Base-by-base conservation (phyloP, 2,888 invertebrate species). In the Parnassius orleans region DNA sequence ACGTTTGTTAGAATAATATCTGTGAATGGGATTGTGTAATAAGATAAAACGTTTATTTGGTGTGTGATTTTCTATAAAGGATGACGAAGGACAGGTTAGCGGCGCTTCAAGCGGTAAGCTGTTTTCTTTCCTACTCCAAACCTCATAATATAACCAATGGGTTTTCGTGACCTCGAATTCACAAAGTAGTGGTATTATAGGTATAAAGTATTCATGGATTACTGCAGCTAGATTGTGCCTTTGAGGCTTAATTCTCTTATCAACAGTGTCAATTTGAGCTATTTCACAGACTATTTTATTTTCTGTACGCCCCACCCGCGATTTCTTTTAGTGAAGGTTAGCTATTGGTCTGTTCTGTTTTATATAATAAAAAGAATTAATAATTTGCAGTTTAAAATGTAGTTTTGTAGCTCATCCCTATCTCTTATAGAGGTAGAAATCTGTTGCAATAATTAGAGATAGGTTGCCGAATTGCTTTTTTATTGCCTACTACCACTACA, bases 21-120 rank as follows among this genome's bases (percentile, higher is more conserved):
- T 90, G 95, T 95, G 95, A 95, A 95, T 95, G 95, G 95, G 95
- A 95, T 93, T 94, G 93, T 93, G 93, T 93, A 93, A 93, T 93
- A 92, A 93, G 93, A 92, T 88, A 90, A 92, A 92, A 93, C 93
- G 92, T 93, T 92, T 92, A 90, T 86, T 92, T 93, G 93, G 93
- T 93, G 93, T 93, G 94, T 94, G 93, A 93, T 92, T 90, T 87
- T 90, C 89, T 86, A 81, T 90, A 88, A 90, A 94, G 89, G 91
- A 98, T 97, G 97, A 97, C 97, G 93, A 98, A 98, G 95, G 98
- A 98, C 94, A 97, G 97, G 95, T 95, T 98, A 94, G 97, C 97
- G 93, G 98, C 97, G 92, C 95, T 98, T 83, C 97, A 97, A 93
- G 97, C 97, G 95, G 97, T 96, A 93, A 95, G 96, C 88, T 78